These are phyloP conservation scores for Leucophenga montana DNA, from an alignment of 2,888 invertebrate genomes.

Conservation along the genomic window DNA sequence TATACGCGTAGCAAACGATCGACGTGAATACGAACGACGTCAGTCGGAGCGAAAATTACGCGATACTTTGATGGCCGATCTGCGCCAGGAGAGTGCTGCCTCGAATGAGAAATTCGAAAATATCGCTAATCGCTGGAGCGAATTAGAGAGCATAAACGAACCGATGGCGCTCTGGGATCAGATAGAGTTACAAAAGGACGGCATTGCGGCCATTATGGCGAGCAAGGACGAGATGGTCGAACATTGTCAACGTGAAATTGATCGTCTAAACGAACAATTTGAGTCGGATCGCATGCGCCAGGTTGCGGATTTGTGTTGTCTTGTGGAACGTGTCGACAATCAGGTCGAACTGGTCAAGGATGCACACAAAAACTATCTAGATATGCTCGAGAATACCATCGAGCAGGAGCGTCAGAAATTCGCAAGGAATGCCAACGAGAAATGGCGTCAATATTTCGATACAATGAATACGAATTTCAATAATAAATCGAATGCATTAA, in stretches of 20 bases:
- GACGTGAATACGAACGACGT: constrained; percentile 79
- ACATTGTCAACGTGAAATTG: constrained; percentile 81
- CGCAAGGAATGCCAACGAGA: constrained; percentile 77
- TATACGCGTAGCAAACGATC: constrained; percentile 83
- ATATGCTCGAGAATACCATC: constrained; percentile 81
- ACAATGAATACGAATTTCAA: constrained; percentile 79
- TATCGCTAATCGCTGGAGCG: constrained; percentile 81
- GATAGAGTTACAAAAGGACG: constrained; percentile 79
- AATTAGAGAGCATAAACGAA: constrained; percentile 79
- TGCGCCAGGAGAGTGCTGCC: constrained; percentile 81
- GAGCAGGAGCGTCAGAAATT: constrained; percentile 79
- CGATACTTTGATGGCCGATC: constrained; percentile 52
- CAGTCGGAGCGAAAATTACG: neutral
- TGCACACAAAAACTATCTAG: constrained; percentile 83
- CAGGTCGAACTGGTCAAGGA: constrained; percentile 84
- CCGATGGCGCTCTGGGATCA: constrained; percentile 83
- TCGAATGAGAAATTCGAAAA: constrained; percentile 79
- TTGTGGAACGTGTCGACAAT: constrained; percentile 88
- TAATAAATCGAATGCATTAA: constrained; percentile 77
- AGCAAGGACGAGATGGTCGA: constrained; percentile 83
- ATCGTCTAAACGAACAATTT: constrained; percentile 80
- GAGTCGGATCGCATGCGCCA: constrained; percentile 78
- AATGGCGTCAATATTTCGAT: constrained; percentile 82
- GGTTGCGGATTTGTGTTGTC: constrained; percentile 85
- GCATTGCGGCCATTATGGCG: constrained; percentile 77